A percentile compares a stretch with the other conserved stretches of the same genome.
These are phyloP conservation scores for Lithobates pipiens DNA, from an alignment of 2,797 vertebrate species.

Conservation along the genomic window DNA sequence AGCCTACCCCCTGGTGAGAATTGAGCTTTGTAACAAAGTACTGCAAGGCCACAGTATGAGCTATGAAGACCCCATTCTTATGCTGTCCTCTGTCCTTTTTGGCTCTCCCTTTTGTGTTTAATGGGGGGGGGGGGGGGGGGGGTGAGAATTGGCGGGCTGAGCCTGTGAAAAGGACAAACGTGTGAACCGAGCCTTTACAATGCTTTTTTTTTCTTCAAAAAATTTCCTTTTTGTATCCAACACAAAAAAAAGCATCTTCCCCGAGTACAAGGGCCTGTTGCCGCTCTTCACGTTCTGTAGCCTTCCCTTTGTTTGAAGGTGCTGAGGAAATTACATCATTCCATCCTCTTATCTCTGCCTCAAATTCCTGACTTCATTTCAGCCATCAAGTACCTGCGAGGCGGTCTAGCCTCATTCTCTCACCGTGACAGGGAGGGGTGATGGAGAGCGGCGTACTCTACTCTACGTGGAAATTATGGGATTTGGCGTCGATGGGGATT, in stretches of 20 bases:
- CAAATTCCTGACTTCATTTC: constrained; percentile 33
- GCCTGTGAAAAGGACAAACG: no score
- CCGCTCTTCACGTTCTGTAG: neutral
- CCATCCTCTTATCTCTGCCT: constrained; percentile 32
- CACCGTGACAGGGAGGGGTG: neutral
- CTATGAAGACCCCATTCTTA: no score
- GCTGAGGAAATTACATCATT: constrained; percentile 53
- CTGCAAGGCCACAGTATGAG: no score
- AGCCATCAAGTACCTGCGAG: constrained; percentile 22
- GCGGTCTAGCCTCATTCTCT: neutral
- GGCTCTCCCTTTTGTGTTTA: no score
- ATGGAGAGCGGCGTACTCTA: neutral
- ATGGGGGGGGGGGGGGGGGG: no score
- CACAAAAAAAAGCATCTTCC: neutral
- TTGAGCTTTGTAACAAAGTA: no score
- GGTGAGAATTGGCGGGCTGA: no score
- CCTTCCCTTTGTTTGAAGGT: constrained; percentile 43
- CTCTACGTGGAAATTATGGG: constrained; percentile 29
- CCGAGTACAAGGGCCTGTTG: neutral
- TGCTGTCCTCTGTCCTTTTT: no score
- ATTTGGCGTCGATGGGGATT: constrained; percentile 33
- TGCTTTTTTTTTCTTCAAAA: no score
- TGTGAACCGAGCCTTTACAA: no score
- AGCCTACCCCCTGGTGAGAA: no score
- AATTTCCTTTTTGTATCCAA: no score